A percentile compares a stretch with the other conserved stretches of the same genome.
These are phyloP conservation scores for Paramisgurnus dabryanus DNA, from an alignment of 2,113 vertebrate genomes.

Conservation along the genomic window DNA sequence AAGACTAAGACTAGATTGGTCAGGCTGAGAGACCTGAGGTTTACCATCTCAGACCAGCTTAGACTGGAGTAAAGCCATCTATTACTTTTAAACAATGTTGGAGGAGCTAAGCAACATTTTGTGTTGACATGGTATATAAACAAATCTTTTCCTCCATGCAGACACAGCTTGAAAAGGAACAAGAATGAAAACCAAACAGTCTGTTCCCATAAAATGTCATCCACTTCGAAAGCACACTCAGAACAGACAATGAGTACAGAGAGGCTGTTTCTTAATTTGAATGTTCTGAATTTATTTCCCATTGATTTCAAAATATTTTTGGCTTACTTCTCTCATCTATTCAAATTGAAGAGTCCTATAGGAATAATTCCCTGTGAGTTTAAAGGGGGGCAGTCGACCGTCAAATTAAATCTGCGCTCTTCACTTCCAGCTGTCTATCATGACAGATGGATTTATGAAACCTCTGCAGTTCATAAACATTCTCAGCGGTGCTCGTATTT, in stretches of 20 bases:
- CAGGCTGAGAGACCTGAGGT: neutral
- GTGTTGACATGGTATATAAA: too few relatives aligned
- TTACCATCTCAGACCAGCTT: too few relatives aligned
- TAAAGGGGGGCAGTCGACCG: constrained; percentile 52
- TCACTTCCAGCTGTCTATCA: constrained; percentile 55
- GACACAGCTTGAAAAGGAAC: too few relatives aligned
- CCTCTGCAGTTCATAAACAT: constrained; percentile 48
- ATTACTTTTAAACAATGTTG: neutral
- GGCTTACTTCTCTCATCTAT: neutral
- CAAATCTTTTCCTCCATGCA: too few relatives aligned
- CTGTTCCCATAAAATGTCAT: too few relatives aligned
- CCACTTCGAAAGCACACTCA: too few relatives aligned
- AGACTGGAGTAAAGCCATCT: neutral
- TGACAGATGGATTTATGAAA: constrained; percentile 55
- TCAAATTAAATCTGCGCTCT: constrained; percentile 59
- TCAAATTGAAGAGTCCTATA: constrained; percentile 43
- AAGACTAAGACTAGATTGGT: neutral
- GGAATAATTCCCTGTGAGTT: constrained; percentile 47
- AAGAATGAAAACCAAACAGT: too few relatives aligned
- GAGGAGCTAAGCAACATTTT: neutral
- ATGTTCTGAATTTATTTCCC: neutral
- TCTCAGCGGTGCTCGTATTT: constrained; percentile 3
- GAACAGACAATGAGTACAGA: neutral
- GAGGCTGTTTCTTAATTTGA: neutral
- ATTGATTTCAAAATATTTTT: neutral